These are phyloP conservation scores for Ladona fulva DNA, from an alignment of 1,140 invertebrate species.

Conservation along the genomic window DNA sequence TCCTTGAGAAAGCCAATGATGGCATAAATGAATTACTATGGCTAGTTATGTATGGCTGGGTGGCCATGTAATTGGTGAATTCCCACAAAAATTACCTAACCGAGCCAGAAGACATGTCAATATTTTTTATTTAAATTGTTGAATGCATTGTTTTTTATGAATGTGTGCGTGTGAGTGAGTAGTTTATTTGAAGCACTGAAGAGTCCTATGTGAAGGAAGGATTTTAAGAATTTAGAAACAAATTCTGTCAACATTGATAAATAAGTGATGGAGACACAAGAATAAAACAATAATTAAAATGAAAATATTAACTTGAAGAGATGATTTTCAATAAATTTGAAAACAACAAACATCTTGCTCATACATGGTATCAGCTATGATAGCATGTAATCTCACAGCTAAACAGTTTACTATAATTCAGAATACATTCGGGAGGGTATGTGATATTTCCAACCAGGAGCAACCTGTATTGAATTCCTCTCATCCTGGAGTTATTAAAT, in stretches of 20 bases:
- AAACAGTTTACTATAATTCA: neutral
- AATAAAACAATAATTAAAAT: neutral
- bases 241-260: neutral
- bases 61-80: neutral
- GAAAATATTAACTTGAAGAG: no score
- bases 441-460: neutral
- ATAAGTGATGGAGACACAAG: neutral
- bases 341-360: no score
- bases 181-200: neutral
- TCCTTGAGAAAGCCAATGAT: neutral
- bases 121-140: slow-evolving; percentile 6
- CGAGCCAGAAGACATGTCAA: slow-evolving; percentile 7
- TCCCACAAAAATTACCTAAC: slow-evolving; percentile 5
- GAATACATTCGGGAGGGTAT: neutral
- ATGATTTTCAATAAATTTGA: no score
- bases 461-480: neutral
- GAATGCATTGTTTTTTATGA: slow-evolving; percentile 10
- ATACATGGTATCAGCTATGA: neutral
- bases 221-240: neutral
- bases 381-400: neutral
- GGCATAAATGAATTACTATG: neutral
- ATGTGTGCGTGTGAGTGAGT: neutral
- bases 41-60: neutral
- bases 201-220: neutral
- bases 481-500: neutral